Conservation (phyloP, 1,140 invertebrate species). For the Oryzaephilus surinamensis region DNA sequence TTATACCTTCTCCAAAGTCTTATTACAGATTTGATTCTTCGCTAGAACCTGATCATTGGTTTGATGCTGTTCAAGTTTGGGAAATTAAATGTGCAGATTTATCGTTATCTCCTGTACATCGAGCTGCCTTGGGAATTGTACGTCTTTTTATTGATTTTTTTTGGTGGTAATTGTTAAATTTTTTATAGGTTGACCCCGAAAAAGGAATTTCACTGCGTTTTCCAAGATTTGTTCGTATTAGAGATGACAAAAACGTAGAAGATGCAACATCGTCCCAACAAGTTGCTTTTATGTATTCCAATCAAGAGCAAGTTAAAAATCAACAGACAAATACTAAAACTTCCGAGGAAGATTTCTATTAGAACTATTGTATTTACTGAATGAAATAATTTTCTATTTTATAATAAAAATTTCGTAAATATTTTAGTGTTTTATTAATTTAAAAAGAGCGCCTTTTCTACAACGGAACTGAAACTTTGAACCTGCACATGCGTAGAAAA, state of each 20-base stretch:
- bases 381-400: no score
- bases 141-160: slow-evolving; percentile 28
- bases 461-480: no score
- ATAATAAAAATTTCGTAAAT: no score
- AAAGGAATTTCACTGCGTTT: slow-evolving; percentile 95
- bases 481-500: no score
- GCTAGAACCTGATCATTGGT: slow-evolving; percentile 89
- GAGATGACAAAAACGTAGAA: slow-evolving; percentile 90
- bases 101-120: slow-evolving; percentile 90
- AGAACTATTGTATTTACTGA: no score
- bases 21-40: slow-evolving; percentile 78
- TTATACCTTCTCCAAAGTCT: slow-evolving; percentile 62
- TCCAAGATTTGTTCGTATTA: slow-evolving; percentile 83
- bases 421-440: no score
- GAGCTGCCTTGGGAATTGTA: slow-evolving; percentile 79
- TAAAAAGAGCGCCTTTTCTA: no score
- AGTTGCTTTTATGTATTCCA: slow-evolving; percentile 72
- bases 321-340: slow-evolving; percentile 37
- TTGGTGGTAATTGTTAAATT: slow-evolving; percentile 5
- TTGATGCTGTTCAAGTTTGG: slow-evolving; percentile 88
- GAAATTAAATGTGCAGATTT: slow-evolving; percentile 98
- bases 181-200: slow-evolving; percentile 72
- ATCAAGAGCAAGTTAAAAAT: slow-evolving; percentile 88
- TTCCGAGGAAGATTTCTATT: slow-evolving; percentile 61
- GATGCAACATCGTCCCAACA: slow-evolving; percentile 87